Evolutionary conservation across 2,888 invertebrate genomes (phyloP), one percentile per base, ranked within the genome.

Genomic region (Acleris emargana): DNA sequence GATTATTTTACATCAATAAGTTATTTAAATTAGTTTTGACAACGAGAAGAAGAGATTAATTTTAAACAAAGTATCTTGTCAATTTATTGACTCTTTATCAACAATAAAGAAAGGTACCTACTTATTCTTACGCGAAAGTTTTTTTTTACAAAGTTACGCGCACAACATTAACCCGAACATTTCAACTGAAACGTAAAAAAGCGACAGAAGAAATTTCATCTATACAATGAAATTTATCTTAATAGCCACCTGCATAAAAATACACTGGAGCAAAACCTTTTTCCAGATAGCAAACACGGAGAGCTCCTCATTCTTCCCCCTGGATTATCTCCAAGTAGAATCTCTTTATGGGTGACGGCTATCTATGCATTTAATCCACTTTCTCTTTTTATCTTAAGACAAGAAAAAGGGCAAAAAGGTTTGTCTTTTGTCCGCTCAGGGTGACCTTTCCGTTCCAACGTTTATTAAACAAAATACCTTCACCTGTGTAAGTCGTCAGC

Each of bases 311-410:
- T 75, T 75, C 76, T 78, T 79, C 78, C 76, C 73, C 76, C 70
- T 68, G 73, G 74, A 75, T 82, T 82, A 87, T 87, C 86, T 79
- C 69, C 62, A 73, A 79, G 77, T 80, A 72, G 76, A 78, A 87
- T 87, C 86, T 86, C 80, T 86, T 85, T 86, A 86, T 82, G 81
- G 83, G 74, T 77, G 81, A 80, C 80, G 76, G 83, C 81, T 89
- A 89, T 89, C 89, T 86, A 79, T 83, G 84, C 87, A 86, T 88
- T 89, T 88, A 89, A 89, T 89, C 89, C 88, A 87, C 86, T 88
- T 84, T 87, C 82, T 80, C 76, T 85, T 86, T 89, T 88, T 87
- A 86, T 84, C 84, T 85, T 78, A 80, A 83, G 83, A 81, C 81
- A 85, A 80, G 80, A 79, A 79, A 82, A 82, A 83, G 79, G 80